Conservation (phyloP, 1,140 invertebrate genomes). For the Sycobia sp. region DNA sequence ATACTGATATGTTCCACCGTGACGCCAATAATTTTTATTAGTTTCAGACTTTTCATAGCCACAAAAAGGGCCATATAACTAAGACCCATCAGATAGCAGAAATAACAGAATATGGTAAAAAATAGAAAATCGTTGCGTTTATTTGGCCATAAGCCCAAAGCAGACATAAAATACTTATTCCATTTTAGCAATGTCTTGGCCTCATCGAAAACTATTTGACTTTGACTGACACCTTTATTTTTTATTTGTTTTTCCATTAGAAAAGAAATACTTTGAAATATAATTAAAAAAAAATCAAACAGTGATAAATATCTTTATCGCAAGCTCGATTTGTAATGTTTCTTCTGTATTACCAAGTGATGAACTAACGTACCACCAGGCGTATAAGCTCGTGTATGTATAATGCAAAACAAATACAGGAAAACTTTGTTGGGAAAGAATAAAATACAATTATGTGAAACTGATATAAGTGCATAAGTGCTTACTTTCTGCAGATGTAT, state of each 20-base stretch:
- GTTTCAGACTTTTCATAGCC: slow-evolving; percentile 31
- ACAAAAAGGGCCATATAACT: slow-evolving; percentile 35
- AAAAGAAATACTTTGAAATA: no score
- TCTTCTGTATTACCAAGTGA: no score
- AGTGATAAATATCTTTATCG: no score
- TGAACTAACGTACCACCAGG: no score
- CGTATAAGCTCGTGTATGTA: no score
- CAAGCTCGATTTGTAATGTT: no score
- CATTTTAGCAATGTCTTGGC: slow-evolving; percentile 38
- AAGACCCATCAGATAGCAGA: slow-evolving; percentile 30
- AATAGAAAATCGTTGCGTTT: slow-evolving; percentile 33
- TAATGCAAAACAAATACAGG: no score
- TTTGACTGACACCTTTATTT: background rate
- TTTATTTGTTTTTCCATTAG: background rate
- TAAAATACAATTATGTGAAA: no score
- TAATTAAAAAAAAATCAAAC: no score
- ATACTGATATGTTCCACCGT: slow-evolving; percentile 39
- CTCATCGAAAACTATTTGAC: slow-evolving; percentile 27
- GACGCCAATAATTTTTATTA: slow-evolving; percentile 34
- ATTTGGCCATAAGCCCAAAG: slow-evolving; percentile 39
- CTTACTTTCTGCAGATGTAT: no score
- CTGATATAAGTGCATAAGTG: no score
- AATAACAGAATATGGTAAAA: slow-evolving; percentile 29
- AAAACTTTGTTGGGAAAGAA: no score
- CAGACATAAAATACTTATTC: slow-evolving; percentile 37